A percentile compares a stretch with the other conserved stretches of the same genome.
Evolutionary conservation across 2,888 invertebrate genomes (phyloP).

Genomic region (Melieria crassipennis): DNA sequence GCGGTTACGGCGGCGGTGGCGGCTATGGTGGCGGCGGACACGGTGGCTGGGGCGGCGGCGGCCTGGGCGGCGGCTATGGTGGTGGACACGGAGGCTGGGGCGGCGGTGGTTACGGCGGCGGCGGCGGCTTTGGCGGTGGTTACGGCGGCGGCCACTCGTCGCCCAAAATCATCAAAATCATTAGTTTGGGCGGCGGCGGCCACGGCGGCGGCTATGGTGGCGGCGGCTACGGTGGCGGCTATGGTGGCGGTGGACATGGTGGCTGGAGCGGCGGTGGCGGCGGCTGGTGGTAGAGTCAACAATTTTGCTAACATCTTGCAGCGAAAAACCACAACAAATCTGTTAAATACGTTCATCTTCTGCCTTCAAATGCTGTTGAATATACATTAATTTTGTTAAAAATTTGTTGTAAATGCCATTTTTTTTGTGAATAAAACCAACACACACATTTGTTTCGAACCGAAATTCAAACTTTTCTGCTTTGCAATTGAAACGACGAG

Average conservation of each 20-base stretch:
- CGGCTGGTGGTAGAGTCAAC: conserved; percentile 23
- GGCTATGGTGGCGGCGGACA: conserved; percentile 22
- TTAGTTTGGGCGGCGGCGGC: conserved; percentile 29
- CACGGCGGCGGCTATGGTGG: conserved; percentile 47
- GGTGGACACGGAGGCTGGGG: conserved; percentile 39
- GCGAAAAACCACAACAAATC: no score
- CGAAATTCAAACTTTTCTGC: no score
- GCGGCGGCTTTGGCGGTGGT: conserved; percentile 28
- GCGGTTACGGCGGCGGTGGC: conserved; percentile 15
- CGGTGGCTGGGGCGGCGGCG: conserved; percentile 6
- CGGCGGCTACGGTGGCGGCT: conserved; percentile 50
- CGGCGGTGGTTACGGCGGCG: conserved; percentile 16
- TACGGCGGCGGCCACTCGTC: conserved; percentile 16
- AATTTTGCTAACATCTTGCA: no score
- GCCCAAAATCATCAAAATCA: no score
- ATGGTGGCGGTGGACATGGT: conserved; percentile 46
- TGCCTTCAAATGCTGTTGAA: no score
- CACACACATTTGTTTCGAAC: no score
- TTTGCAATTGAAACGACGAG: no score
- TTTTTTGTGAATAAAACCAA: no score
- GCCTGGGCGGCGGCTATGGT: conserved; percentile 13
- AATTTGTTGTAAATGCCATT: no score
- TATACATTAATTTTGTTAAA: no score
- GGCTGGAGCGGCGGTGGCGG: conserved; percentile 43
- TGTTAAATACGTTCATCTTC: no score